Evolutionary conservation across 2,888 invertebrate species (phyloP).

Genomic region (Seira musarum): DNA sequence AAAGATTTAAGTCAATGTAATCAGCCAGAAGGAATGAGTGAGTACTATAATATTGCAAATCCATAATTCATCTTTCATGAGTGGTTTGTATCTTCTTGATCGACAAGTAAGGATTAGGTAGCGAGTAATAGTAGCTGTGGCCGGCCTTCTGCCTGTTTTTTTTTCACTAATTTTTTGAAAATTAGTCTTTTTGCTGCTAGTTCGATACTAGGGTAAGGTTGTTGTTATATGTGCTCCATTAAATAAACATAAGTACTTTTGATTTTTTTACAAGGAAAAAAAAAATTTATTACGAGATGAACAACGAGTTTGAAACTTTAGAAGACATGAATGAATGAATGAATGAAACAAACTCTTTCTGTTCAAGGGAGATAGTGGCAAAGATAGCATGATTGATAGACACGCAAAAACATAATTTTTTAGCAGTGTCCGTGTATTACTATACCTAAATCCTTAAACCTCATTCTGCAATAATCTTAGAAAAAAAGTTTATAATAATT

Average conservation of each 20-base stretch:
- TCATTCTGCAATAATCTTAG: no score
- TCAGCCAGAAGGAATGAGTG: constrained; percentile 17
- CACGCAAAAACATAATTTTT: constrained; percentile 12
- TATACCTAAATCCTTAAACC: no score
- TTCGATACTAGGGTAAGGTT: not conserved
- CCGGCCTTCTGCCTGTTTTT: constrained; percentile 8
- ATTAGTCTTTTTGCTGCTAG: not conserved
- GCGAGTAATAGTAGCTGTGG: not conserved
- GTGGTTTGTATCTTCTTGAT: constrained; percentile 2
- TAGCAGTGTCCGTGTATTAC: no score
- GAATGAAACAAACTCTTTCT: not conserved
- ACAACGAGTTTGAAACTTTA: no score
- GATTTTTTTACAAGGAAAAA: not conserved
- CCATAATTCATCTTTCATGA: constrained; percentile 21
- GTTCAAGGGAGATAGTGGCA: not conserved
- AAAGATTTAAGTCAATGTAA: constrained; percentile 9
- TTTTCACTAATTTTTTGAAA: not conserved
- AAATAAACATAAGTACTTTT: constrained; percentile 6
- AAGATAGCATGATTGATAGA: constrained; percentile 29
- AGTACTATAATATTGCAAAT: constrained; percentile 13
- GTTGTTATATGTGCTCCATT: constrained; percentile 1
- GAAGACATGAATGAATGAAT: not conserved
- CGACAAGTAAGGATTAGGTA: constrained; percentile 24
- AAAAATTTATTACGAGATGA: not conserved
- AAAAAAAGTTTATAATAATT: no score